These are phyloP conservation scores for Drosophila tanythrix DNA, from an alignment of 2,888 invertebrate species.

Conservation along the genomic window DNA sequence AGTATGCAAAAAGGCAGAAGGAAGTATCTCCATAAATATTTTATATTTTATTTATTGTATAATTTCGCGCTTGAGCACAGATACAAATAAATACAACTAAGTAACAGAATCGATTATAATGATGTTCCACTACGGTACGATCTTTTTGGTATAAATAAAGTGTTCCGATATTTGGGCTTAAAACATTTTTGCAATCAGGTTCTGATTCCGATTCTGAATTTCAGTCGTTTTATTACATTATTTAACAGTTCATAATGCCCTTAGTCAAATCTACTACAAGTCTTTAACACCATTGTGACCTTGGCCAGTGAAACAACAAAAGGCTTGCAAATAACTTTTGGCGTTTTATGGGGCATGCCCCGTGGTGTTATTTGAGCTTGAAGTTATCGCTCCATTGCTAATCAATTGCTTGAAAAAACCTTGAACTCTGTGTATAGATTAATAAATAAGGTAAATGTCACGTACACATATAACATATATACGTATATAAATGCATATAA, in stretches of 20 bases:
- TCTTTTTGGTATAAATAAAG: background rate
- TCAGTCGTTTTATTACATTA: background rate
- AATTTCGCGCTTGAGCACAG: background rate
- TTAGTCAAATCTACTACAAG: background rate
- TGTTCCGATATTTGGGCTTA: background rate
- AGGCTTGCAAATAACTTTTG: background rate
- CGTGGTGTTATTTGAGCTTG: constrained; percentile 26
- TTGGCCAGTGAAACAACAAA: constrained; percentile 1
- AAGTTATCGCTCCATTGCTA: constrained; percentile 49
- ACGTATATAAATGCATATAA: constrained; percentile 5
- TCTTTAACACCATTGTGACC: background rate
- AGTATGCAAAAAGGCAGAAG: no score
- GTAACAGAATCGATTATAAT: background rate
- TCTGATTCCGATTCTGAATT: no score
- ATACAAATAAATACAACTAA: background rate
- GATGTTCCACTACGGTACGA: background rate
- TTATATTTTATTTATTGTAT: background rate
- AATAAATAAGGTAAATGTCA: constrained; percentile 9
- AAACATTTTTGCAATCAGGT: no score
- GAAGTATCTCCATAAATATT: background rate
- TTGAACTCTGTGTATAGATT: constrained; percentile 53
- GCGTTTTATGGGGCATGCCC: constrained; percentile 7
- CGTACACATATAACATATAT: background rate
- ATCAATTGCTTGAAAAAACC: constrained; percentile 54
- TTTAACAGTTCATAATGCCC: background rate